A percentile compares a stretch with the other conserved stretches of the same genome.
phyloP scores from a whole-genome alignment of 2,888 invertebrate species.

The Tetramorium bicarinatum region DNA sequence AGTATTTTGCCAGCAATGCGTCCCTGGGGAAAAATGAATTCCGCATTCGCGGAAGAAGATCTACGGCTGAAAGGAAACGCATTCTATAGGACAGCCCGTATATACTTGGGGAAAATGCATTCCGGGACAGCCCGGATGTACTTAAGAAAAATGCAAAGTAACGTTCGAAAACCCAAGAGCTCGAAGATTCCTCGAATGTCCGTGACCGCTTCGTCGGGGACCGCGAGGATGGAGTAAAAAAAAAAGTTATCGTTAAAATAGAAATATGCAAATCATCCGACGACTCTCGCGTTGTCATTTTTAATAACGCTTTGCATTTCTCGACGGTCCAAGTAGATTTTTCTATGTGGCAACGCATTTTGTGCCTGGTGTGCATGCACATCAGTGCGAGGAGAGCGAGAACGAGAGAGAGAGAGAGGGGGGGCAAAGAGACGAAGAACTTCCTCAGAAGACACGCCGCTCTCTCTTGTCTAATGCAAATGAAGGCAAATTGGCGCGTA shows the following conservation, averaged over 20 bases:
- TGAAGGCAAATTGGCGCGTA: constrained; percentile 48
- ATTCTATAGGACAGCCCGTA: not conserved
- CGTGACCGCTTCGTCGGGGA: not conserved
- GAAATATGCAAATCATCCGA: constrained; percentile 3
- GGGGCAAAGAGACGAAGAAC: not conserved
- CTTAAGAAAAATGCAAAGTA: constrained; percentile 39
- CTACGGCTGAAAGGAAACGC: not conserved
- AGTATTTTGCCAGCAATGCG: not conserved
- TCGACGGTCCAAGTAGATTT: not conserved
- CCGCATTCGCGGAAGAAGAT: not conserved
- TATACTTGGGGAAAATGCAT: constrained; percentile 6
- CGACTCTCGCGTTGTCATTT: constrained; percentile 2
- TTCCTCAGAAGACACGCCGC: not conserved
- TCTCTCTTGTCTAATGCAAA: constrained; percentile 37
- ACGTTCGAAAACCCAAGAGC: constrained; percentile 1
- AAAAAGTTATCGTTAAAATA: constrained; percentile 1
- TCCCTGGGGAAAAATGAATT: not conserved
- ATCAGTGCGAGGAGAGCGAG: not conserved
- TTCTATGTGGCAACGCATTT: not conserved
- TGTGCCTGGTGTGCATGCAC: not conserved
- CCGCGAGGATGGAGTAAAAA: not conserved
- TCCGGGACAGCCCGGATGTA: not conserved
- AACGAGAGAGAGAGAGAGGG: not conserved
- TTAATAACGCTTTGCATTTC: constrained; percentile 29
- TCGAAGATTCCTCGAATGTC: not conserved